phyloP scores from a whole-genome alignment of 2,888 invertebrate species.

The Thumatha senex region DNA sequence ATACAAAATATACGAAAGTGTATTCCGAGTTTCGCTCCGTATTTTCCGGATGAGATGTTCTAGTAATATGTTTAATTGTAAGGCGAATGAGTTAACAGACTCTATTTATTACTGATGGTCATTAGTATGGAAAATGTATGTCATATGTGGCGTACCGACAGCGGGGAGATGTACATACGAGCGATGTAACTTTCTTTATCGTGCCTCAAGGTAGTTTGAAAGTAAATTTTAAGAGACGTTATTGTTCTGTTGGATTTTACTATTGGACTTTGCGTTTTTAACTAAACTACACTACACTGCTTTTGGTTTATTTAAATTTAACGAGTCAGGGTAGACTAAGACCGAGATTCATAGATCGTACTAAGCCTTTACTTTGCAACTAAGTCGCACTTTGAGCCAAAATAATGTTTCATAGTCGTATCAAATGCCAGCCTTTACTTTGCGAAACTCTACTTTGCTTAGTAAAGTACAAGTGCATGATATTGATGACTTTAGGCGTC shows the following conservation, averaged over 20 bases:
- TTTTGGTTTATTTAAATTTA: no score
- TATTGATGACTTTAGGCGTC: no score
- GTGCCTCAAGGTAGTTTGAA: slow-evolving; percentile 21
- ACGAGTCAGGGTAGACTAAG: no score
- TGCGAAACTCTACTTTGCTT: no score
- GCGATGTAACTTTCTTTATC: slow-evolving; percentile 36
- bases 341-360: no score
- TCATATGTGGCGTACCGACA: slow-evolving; percentile 21
- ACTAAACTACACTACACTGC: no score
- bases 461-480: no score
- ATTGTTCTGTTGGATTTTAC: not conserved
- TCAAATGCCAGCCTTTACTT: no score
- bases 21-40: slow-evolving; percentile 30
- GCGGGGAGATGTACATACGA: slow-evolving; percentile 19
- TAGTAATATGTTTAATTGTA: slow-evolving; percentile 38
- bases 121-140: slow-evolving; percentile 44
- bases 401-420: no score
- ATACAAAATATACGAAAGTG: slow-evolving; percentile 28
- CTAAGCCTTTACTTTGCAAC: no score
- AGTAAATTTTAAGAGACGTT: slow-evolving; percentile 9
- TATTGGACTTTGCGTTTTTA: not conserved
- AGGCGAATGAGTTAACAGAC: slow-evolving; percentile 25
- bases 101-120: slow-evolving; percentile 29
- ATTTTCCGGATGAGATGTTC: slow-evolving; percentile 39
- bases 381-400: no score